Percentiles rank a stretch among this genome's conserved stretches.
Evolutionary conservation across 2,797 vertebrate genomes (phyloP).

Genomic region (Microctenopoma steveboyesi): DNA sequence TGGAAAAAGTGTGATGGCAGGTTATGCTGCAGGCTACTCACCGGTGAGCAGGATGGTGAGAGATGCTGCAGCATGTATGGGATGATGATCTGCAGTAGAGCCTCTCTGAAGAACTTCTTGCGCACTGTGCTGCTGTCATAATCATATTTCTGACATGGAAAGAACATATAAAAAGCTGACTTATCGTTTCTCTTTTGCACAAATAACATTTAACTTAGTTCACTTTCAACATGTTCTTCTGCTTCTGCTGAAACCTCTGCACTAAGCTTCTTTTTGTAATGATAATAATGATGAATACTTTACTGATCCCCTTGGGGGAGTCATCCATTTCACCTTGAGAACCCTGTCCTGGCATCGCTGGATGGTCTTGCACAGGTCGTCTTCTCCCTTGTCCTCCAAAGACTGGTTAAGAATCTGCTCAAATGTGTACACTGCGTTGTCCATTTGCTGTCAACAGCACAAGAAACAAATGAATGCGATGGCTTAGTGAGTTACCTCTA

Average conservation of each 20-base stretch:
- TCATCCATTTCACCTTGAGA: conserved; percentile 87
- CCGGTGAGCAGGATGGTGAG: conserved; percentile 86
- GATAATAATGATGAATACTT: no score
- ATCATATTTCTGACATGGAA: conserved; percentile 89
- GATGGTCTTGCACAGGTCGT: conserved; percentile 89
- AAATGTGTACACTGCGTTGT: conserved; percentile 92
- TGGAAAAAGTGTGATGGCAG: neutral
- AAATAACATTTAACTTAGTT: neutral
- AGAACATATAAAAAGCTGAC: neutral
- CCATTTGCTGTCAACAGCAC: conserved; percentile 89
- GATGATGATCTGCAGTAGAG: conserved; percentile 95
- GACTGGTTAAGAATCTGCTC: conserved; percentile 95
- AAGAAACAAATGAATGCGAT: neutral
- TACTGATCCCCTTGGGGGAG: no score
- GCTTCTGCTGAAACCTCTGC: neutral
- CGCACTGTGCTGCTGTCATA: conserved; percentile 97
- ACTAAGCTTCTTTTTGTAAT: neutral
- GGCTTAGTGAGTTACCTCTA: neutral
- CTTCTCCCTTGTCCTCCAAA: conserved; percentile 83
- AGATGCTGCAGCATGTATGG: conserved; percentile 96
- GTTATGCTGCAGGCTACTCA: conserved; percentile 70
- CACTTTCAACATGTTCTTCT: neutral
- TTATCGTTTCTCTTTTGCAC: neutral
- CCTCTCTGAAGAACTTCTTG: conserved; percentile 98
- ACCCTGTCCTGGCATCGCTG: conserved; percentile 95